A percentile compares a stretch with the other conserved stretches of the same genome.
Conservation (phyloP, 2,797 vertebrate species). For the Lycodopsis pacificus region DNA sequence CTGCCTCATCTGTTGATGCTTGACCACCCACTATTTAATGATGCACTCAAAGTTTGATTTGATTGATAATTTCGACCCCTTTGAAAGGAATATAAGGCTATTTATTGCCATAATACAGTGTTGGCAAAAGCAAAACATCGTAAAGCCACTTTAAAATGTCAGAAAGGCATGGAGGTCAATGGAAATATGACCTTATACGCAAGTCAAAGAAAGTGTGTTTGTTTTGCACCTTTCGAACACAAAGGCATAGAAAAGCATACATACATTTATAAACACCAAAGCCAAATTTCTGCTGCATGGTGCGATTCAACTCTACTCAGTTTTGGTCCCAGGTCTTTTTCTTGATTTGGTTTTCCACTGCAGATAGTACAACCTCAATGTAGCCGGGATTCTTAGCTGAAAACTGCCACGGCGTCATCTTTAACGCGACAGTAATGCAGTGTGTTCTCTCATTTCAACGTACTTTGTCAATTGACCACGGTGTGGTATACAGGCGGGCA, state of each 20-base stretch:
- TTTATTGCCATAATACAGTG: background rate
- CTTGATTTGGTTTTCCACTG: background rate
- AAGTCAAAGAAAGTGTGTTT: background rate
- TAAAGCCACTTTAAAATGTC: background rate
- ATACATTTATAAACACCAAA: background rate
- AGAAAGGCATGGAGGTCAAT: background rate
- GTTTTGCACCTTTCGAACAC: background rate
- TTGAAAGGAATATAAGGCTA: slow-evolving; percentile 2
- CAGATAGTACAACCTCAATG: background rate
- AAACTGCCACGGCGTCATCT: background rate
- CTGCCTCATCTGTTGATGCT: slow-evolving; percentile 1
- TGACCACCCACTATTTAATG: slow-evolving; percentile 26
- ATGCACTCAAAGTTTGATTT: slow-evolving; percentile 14
- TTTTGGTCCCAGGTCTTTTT: background rate
- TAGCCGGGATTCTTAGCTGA: background rate
- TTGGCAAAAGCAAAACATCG: background rate
- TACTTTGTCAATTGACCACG: background rate
- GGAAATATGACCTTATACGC: background rate
- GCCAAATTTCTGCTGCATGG: no score
- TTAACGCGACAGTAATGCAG: background rate
- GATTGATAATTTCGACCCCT: slow-evolving; percentile 15
- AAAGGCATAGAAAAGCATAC: background rate
- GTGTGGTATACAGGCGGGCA: background rate
- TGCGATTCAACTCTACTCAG: background rate
- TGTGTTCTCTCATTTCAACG: background rate